These are phyloP conservation scores for Anhinga rufa DNA, from an alignment of 2,113 vertebrate genomes.

Conservation along the genomic window DNA sequence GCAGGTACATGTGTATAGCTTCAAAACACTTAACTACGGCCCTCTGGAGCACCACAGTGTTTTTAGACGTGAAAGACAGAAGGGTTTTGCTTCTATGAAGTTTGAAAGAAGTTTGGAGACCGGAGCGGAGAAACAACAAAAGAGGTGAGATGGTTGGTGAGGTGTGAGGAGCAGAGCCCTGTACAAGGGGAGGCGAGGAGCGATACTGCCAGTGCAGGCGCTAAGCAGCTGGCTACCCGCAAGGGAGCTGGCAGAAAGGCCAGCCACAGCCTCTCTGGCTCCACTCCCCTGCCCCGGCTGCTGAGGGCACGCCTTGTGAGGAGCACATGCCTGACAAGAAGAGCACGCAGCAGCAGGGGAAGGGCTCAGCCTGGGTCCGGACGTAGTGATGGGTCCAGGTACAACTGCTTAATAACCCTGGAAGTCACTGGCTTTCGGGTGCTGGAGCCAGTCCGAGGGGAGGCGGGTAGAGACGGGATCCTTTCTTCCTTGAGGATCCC, in stretches of 20 bases:
- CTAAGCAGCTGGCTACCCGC: not conserved
- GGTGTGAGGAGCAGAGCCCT: not conserved
- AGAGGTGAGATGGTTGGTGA: fast-evolving
- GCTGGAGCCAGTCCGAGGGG: not conserved
- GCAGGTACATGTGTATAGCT: not conserved
- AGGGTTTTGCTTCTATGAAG: not conserved
- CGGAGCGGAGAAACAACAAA: not conserved
- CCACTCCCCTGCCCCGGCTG: not conserved
- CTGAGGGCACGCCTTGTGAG: not conserved
- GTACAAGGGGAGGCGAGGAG: not conserved
- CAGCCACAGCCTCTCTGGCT: not conserved
- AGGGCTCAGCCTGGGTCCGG: not conserved
- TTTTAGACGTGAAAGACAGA: not conserved
- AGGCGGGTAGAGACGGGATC: not conserved
- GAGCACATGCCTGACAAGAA: not conserved
- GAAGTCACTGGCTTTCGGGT: not conserved
- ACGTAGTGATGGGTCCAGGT: not conserved
- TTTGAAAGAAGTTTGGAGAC: not conserved
- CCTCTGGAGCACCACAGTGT: not conserved
- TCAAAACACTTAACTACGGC: not conserved
- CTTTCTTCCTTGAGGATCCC: not conserved
- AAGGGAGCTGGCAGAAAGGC: not conserved
- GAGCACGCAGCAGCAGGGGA: not conserved
- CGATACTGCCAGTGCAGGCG: not conserved
- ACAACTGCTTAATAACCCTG: not conserved